phyloP scores from a whole-genome alignment of 2,888 invertebrate species.

The Scaptomyza tumidula region DNA sequence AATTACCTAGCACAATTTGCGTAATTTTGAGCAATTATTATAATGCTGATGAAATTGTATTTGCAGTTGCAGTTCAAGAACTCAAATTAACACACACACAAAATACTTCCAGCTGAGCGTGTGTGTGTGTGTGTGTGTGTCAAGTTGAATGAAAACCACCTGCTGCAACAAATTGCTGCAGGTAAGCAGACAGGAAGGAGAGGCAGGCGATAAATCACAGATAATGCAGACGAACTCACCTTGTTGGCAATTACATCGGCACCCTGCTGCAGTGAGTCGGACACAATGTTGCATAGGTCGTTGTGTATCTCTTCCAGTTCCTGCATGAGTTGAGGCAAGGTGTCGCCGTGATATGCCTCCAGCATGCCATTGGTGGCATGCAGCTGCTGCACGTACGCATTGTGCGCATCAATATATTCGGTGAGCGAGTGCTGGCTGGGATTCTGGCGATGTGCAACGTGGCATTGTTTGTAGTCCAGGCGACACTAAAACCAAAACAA shows the following conservation, averaged over 20 bases:
- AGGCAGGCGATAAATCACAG: conserved; percentile 54
- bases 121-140: conserved; percentile 17
- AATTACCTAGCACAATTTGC: conserved; percentile 68
- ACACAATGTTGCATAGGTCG: conserved; percentile 93
- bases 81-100: conserved; percentile 39
- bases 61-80: conserved; percentile 8
- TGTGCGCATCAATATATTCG: conserved; percentile 95
- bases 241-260: conserved; percentile 93
- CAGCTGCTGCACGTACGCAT: conserved; percentile 96
- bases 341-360: conserved; percentile 93
- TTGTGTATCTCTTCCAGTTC: conserved; percentile 97
- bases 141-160: conserved; percentile 36
- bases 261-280: conserved; percentile 94
- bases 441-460: conserved; percentile 90
- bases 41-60: conserved; percentile 59
- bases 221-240: conserved; percentile 86
- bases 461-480: conserved; percentile 94
- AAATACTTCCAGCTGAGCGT: conserved; percentile 17
- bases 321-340: conserved; percentile 93
- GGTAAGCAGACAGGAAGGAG: background rate
- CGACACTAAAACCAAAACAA: conserved; percentile 88
- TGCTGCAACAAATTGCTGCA: conserved; percentile 60
- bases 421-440: conserved; percentile 89
- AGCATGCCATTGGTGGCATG: conserved; percentile 97
- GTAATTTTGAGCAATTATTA: conserved; percentile 69